Evolutionary conservation across 2,113 vertebrate species (phyloP), one percentile per base, ranked within the genome.

Genomic region (Aythya baeri): DNA sequence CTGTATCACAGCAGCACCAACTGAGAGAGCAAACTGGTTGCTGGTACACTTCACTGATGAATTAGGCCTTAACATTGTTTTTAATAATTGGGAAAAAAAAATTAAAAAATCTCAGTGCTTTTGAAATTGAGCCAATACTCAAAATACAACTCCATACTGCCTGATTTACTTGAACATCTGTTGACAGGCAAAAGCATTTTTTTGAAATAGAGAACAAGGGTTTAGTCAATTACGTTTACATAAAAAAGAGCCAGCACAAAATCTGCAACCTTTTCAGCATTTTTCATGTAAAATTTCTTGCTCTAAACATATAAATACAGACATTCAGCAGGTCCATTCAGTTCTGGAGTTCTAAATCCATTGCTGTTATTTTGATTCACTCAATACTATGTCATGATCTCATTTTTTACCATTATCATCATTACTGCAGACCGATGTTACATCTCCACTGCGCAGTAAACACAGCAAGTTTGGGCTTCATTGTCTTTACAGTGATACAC

Each of bases 401-500:
- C 22, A 44, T 34, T 86, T 90, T 93, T 62, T 49, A 32, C 21
- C 17, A 44, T 6, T 1, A 3, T 11, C 65, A 84, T 25, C 41
- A 77, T 8, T 49, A 77, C 7, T 12, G 63, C 32, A 84, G n/a
- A 25, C 9, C 6, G 29, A 3, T 2, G 4, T 22, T 88, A 46
- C 16, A 72, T 7, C 29, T 36, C 70, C 34, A 75, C 13, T 2
- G 5, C 32, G 61, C 32, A 68, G 2, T 7, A 17, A 90, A 38
- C n/a, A 77, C 13, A 1, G 9, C 9, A 59, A 34, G 52, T 55
- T 36, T 2, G 44, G 22, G 32, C 49, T 65, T n/a, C 63, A 11
- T 13, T 27, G 7, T n/a, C 61, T 86, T 63, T 41, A 83, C 18
- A 38, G 18, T 0, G 0, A 7, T 2, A 59, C 0, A 0, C 46